phyloP scores from a whole-genome alignment of 2,888 invertebrate genomes.

The Halictus quadricinctus region DNA sequence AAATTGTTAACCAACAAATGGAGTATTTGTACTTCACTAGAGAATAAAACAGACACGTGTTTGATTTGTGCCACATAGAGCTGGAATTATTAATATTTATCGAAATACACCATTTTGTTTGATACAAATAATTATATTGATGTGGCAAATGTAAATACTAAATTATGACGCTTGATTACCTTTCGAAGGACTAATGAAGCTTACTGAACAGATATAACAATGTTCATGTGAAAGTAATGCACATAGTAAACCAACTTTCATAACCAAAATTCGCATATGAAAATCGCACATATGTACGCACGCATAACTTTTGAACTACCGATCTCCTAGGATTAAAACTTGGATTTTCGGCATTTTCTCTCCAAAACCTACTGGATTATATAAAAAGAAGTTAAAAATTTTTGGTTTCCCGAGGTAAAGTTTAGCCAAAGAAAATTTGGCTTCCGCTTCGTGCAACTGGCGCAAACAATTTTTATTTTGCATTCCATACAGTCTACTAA shows the following conservation, averaged over 20 bases:
- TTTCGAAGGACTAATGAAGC: not conserved
- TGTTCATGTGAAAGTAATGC: not conserved
- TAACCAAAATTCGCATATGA: not conserved
- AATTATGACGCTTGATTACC: not conserved
- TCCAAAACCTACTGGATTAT: too few species aligned
- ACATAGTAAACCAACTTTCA: not conserved
- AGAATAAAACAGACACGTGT: not conserved
- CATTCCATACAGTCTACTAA: not conserved
- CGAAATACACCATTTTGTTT: not conserved
- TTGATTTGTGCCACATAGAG: not conserved
- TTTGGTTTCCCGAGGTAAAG: too few species aligned
- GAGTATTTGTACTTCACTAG: not conserved
- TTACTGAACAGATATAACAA: not conserved
- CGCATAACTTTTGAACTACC: too few species aligned
- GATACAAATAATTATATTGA: not conserved
- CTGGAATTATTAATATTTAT: not conserved
- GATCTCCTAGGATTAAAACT: too few species aligned
- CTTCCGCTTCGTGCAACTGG: too few species aligned
- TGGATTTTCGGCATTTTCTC: too few species aligned
- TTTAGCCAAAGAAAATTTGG: not conserved
- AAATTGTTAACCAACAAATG: not conserved
- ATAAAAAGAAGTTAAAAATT: too few species aligned
- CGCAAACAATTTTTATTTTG: not conserved
- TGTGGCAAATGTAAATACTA: not conserved
- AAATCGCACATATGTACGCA: too few species aligned